phyloP scores from a whole-genome alignment of 2,888 invertebrate genomes.

The Embidobia sp. region DNA sequence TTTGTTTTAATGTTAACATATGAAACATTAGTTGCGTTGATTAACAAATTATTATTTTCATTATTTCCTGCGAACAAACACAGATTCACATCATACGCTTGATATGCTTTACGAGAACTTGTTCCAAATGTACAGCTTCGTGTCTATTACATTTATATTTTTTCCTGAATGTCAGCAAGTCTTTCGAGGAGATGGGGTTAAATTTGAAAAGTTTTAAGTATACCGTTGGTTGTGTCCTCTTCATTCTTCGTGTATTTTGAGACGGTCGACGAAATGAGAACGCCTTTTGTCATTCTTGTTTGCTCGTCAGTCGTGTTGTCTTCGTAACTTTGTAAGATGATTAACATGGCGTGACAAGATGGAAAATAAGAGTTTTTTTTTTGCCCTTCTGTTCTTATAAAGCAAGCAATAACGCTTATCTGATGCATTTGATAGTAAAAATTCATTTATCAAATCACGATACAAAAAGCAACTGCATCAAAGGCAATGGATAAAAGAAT shows the following conservation, averaged over 20 bases:
- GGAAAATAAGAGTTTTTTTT: conserved; percentile 35
- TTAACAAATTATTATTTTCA: no score
- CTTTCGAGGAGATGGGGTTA: conserved; percentile 75
- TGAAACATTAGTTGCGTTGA: no score
- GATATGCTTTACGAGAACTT: no score
- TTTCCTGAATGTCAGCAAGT: conserved; percentile 51
- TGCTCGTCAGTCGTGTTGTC: conserved; percentile 77
- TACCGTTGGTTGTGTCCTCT: conserved; percentile 50
- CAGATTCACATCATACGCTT: no score
- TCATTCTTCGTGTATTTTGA: conserved; percentile 55
- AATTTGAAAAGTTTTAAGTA: conserved; percentile 80
- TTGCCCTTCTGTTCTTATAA: conserved; percentile 12
- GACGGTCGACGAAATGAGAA: conserved; percentile 59
- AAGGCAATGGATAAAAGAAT: conserved; percentile 7
- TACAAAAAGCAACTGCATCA: conserved; percentile 20
- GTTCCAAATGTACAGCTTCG: conserved; percentile 41
- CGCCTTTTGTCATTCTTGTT: conserved; percentile 70
- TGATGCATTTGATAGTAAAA: conserved; percentile 31
- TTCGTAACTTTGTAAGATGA: conserved; percentile 75
- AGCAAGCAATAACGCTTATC: conserved; percentile 48
- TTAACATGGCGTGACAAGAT: conserved; percentile 78
- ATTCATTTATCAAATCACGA: conserved; percentile 42
- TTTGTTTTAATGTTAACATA: no score
- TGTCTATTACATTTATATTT: conserved; percentile 68
- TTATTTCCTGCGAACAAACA: no score